phyloP scores from a whole-genome alignment of 2,113 vertebrate species.

The Laticauda colubrina region DNA sequence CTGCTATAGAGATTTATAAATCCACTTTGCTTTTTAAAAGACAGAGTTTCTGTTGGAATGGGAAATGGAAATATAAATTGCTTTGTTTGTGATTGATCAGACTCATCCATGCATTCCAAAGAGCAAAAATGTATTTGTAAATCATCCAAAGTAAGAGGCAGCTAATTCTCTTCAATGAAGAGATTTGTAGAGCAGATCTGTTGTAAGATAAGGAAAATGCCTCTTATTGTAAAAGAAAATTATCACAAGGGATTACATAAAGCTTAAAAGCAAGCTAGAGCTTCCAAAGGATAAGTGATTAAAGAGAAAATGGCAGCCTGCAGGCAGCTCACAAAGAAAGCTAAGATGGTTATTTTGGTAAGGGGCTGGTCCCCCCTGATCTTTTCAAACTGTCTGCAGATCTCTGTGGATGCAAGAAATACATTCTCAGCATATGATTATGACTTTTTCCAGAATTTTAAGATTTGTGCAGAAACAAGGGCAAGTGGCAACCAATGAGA shows the following conservation, averaged over 20 bases:
- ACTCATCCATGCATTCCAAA: not conserved
- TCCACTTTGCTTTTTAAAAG: not conserved
- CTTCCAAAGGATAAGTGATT: conserved; percentile 53
- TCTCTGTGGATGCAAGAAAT: too few relatives aligned
- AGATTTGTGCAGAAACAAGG: not conserved
- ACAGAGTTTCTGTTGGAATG: not conserved
- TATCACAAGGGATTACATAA: conserved; percentile 55
- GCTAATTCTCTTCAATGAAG: conserved; percentile 9
- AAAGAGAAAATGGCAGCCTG: conserved; percentile 54
- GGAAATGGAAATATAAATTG: not conserved
- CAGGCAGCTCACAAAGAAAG: conserved; percentile 43
- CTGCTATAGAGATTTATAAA: not conserved
- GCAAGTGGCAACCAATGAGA: not conserved
- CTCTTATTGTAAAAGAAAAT: conserved; percentile 49
- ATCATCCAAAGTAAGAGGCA: not conserved
- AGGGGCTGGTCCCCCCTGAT: conserved; percentile 33
- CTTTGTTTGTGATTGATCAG: conserved; percentile 15
- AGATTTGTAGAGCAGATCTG: conserved; percentile 53
- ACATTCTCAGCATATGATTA: not conserved
- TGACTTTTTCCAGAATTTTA: not conserved
- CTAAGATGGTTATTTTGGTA: conserved; percentile 15
- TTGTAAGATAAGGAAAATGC: conserved; percentile 51
- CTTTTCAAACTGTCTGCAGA: conserved; percentile 33
- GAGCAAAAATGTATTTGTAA: conserved; percentile 39
- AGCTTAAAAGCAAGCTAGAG: conserved; percentile 56